These are phyloP conservation scores for Stenopsyche tienmushanensis DNA, from an alignment of 1,140 invertebrate species.

Conservation along the genomic window DNA sequence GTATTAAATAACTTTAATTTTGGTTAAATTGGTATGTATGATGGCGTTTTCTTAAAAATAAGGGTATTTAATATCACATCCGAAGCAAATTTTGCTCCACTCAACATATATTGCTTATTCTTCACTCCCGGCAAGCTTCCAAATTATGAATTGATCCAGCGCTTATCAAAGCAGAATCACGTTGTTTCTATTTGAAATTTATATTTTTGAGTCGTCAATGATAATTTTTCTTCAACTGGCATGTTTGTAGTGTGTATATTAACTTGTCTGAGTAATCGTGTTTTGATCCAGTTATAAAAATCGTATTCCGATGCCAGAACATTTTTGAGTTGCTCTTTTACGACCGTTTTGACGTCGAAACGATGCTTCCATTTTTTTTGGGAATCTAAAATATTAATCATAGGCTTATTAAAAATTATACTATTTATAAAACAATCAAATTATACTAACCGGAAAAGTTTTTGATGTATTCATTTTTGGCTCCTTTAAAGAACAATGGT, in stretches of 20 bases:
- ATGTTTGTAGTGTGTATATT: neutral
- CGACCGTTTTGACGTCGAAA: neutral
- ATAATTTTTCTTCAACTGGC: constrained; percentile 18
- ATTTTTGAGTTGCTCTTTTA: constrained; percentile 18
- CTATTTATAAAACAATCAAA: neutral
- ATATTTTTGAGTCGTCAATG: too few species aligned
- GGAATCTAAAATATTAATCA: constrained; percentile 17
- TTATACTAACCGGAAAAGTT: constrained; percentile 56
- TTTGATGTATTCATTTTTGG: constrained; percentile 56
- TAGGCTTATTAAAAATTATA: neutral
- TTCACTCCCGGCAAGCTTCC: too few species aligned
- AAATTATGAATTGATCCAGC: too few species aligned
- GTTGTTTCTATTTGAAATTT: too few species aligned
- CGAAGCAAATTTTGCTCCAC: too few species aligned
- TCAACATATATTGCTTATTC: too few species aligned
- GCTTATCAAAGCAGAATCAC: too few species aligned
- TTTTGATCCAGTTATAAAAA: constrained; percentile 64
- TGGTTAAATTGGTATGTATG: too few species aligned
- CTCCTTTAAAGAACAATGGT: constrained; percentile 63
- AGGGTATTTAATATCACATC: too few species aligned
- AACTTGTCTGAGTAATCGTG: constrained; percentile 54
- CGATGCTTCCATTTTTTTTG: constrained; percentile 30
- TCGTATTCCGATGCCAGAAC: constrained; percentile 55
- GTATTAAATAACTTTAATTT: too few species aligned
- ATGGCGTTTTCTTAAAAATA: too few species aligned